A percentile compares a stretch with the other conserved stretches of the same genome.
These are phyloP conservation scores for Mirza zaza DNA, from an alignment of 2,113 vertebrate species.

Conservation along the genomic window DNA sequence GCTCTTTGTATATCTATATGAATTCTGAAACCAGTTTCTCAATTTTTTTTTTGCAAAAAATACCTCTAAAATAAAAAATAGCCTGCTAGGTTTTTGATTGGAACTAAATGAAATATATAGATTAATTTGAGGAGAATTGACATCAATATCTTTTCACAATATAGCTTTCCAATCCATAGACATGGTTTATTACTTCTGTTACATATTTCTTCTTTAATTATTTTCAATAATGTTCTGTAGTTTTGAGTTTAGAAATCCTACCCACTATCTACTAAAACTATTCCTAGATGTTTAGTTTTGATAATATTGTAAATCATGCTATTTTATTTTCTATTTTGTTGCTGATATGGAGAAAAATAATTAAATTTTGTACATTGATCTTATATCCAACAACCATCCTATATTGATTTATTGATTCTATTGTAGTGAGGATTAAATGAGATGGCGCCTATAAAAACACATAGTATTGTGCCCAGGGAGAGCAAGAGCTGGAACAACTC, in stretches of 20 bases:
- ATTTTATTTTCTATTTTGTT: not conserved
- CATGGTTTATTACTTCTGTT: not conserved
- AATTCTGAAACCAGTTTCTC: not conserved
- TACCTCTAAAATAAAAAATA: not conserved
- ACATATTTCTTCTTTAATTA: not conserved
- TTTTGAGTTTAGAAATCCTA: not conserved
- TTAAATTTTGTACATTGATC: not conserved
- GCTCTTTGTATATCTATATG: not conserved
- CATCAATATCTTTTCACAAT: not conserved
- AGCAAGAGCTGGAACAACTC: not conserved
- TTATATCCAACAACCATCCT: not conserved
- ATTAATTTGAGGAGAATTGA: not conserved
- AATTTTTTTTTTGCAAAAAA: not conserved
- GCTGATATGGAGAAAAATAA: not conserved
- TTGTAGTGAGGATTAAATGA: not conserved
- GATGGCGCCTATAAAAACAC: not conserved
- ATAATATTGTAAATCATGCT: not conserved
- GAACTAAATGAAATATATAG: not conserved
- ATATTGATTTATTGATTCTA: not conserved
- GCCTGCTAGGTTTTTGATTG: not conserved
- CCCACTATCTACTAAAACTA: not conserved
- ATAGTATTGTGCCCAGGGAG: not conserved
- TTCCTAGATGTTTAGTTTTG: not conserved
- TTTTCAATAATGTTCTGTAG: not conserved
- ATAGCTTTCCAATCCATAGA: not conserved